phyloP scores from a whole-genome alignment of 2,797 vertebrate genomes.

The Tinamus major region DNA sequence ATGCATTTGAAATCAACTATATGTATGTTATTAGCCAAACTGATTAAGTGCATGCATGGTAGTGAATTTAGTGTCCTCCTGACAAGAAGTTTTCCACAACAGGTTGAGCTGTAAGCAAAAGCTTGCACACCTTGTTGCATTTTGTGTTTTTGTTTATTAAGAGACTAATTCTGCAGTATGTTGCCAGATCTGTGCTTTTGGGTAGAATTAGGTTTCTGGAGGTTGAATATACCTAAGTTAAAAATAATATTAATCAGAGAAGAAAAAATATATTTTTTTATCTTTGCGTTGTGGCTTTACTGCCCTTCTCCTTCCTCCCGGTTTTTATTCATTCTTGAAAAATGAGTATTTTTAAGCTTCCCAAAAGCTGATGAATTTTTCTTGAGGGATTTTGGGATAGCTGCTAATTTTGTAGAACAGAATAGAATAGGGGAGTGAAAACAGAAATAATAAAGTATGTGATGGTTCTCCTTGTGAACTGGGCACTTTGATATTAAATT shows the following conservation, averaged over 20 bases:
- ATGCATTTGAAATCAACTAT: not conserved
- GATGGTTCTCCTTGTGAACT: not conserved
- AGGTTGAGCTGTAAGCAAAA: conserved; percentile 13
- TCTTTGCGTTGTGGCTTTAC: not conserved
- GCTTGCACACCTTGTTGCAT: not conserved
- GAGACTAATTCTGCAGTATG: conserved; percentile 25
- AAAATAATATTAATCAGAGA: not conserved
- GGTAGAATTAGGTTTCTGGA: not conserved
- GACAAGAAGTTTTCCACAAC: not conserved
- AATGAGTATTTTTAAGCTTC: not conserved
- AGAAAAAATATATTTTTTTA: not conserved
- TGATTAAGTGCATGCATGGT: not conserved
- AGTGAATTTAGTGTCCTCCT: not conserved
- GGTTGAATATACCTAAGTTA: not conserved
- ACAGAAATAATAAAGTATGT: not conserved
- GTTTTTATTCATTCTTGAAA: not conserved
- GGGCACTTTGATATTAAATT: not conserved
- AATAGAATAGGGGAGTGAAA: not conserved
- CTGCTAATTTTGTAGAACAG: not conserved
- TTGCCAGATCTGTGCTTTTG: not conserved
- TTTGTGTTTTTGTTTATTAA: conserved; percentile 25
- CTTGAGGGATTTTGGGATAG: not conserved
- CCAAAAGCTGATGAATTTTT: not conserved
- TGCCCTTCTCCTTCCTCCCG: too few species aligned
- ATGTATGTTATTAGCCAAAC: not conserved